Conservation (phyloP, 2,113 vertebrate species). For the Nothocercus julius region DNA sequence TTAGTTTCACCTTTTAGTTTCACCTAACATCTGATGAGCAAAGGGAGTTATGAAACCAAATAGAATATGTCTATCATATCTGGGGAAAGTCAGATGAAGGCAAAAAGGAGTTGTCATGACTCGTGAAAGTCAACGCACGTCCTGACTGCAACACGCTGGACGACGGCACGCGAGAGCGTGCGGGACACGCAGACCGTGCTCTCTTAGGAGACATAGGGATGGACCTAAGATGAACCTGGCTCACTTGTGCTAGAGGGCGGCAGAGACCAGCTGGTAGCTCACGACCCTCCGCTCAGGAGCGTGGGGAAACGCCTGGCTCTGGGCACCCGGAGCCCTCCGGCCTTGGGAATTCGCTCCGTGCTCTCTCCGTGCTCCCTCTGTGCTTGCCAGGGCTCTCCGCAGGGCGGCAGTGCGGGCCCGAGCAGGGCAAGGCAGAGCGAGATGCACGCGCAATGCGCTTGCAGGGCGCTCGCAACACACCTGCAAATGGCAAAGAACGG, state of each 20-base stretch:
- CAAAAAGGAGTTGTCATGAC: no score
- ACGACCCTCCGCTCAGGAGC: no score
- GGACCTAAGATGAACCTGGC: no score
- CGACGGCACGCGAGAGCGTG: not conserved
- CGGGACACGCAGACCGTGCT: not conserved
- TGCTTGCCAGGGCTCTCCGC: slow-evolving; percentile 38
- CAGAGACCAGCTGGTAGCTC: no score
- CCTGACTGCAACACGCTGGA: not conserved
- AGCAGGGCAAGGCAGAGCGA: not conserved
- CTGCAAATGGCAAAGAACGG: not conserved
- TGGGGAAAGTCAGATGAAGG: not conserved
- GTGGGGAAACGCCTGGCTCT: no score
- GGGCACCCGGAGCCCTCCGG: no score
- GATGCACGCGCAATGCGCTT: not conserved
- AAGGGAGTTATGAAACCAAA: not conserved
- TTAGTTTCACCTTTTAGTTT: not conserved
- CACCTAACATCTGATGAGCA: not conserved
- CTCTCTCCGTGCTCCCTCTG: no score
- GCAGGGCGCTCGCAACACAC: not conserved
- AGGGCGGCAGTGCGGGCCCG: slow-evolving; percentile 58
- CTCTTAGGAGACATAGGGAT: no score
- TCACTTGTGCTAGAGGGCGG: no score
- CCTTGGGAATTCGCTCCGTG: no score
- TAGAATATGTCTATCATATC: not conserved
- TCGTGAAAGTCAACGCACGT: not conserved